phyloP scores from a whole-genome alignment of 2,797 vertebrate species.

The Pelochelys cantorii region DNA sequence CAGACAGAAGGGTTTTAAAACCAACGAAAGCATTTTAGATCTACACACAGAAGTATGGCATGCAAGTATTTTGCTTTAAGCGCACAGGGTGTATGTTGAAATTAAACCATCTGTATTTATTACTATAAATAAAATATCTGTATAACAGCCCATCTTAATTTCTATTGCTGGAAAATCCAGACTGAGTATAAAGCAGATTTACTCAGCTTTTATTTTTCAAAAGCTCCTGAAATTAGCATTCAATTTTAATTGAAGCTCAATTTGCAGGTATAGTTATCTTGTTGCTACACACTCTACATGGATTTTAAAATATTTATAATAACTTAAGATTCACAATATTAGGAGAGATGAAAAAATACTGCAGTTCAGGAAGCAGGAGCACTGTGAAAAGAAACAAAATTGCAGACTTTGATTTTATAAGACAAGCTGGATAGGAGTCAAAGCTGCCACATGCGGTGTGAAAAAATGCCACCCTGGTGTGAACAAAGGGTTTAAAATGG shows the following conservation, averaged over 20 bases:
- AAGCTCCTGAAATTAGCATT: not conserved
- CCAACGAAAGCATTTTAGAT: slow-evolving; percentile 19
- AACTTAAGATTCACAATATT: slow-evolving; percentile 67
- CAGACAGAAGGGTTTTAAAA: not conserved
- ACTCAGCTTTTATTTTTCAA: not conserved
- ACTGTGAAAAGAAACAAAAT: slow-evolving; percentile 66
- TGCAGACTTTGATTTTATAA: slow-evolving; percentile 84
- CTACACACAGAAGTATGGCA: not conserved
- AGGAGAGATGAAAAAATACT: slow-evolving; percentile 49
- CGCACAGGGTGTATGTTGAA: not conserved
- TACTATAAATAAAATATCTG: not conserved
- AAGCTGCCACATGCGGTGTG: slow-evolving; percentile 86
- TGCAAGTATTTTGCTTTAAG: not conserved
- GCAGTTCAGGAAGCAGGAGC: slow-evolving; percentile 68
- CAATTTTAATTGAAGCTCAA: slow-evolving; percentile 34
- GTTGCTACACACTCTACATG: slow-evolving; percentile 5
- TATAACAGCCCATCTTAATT: not conserved
- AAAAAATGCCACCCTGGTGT: slow-evolving; percentile 88
- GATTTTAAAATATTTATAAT: slow-evolving; percentile 27
- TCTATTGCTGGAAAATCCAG: not conserved
- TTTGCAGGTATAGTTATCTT: not conserved
- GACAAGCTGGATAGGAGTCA: slow-evolving; percentile 86
- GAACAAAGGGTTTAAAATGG: slow-evolving; percentile 91
- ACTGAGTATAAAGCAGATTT: not conserved
- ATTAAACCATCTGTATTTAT: not conserved